phyloP scores from a whole-genome alignment of 1,140 invertebrate species.

The Eumaeus atala region DNA sequence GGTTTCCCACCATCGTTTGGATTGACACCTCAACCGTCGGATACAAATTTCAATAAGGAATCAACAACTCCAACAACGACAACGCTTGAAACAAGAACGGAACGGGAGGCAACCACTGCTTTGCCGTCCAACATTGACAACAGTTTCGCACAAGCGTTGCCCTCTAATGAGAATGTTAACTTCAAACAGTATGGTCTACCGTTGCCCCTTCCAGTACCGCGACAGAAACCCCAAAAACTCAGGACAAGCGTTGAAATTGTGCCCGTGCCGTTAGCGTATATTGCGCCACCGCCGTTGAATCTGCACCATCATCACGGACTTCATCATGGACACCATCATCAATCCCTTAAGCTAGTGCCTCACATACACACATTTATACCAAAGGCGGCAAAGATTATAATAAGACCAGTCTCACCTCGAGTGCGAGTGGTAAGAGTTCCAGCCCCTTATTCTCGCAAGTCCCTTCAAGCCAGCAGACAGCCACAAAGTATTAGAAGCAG shows the following conservation, averaged over 20 bases:
- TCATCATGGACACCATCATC: slow-evolving; percentile 28
- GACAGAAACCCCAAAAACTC: slow-evolving; percentile 41
- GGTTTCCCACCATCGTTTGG: slow-evolving; percentile 48
- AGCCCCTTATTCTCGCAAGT: slow-evolving; percentile 30
- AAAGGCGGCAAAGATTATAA: slow-evolving; percentile 45
- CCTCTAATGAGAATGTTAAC: slow-evolving; percentile 52
- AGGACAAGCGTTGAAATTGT: slow-evolving; percentile 60
- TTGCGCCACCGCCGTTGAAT: slow-evolving; percentile 51
- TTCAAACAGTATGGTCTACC: slow-evolving; percentile 50
- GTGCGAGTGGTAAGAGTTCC: slow-evolving; percentile 30
- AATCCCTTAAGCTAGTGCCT: slow-evolving; percentile 33
- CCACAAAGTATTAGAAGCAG: slow-evolving; percentile 32
- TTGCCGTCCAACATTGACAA: slow-evolving; percentile 46
- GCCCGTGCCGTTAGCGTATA: slow-evolving; percentile 54
- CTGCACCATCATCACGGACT: slow-evolving; percentile 25
- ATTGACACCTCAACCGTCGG: slow-evolving; percentile 41
- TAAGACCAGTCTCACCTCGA: slow-evolving; percentile 38
- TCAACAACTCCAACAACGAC: slow-evolving; percentile 36
- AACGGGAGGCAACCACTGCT: slow-evolving; percentile 43
- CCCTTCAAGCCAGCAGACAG: slow-evolving; percentile 25
- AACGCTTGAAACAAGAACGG: slow-evolving; percentile 35
- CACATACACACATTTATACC: slow-evolving; percentile 51
- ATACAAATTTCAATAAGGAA: slow-evolving; percentile 38
- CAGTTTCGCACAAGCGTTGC: slow-evolving; percentile 50
- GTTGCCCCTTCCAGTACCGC: slow-evolving; percentile 31